Evolutionary conservation across 2,113 vertebrate species (phyloP), one percentile per base, ranked within the genome.

Genomic region (Cyphomyrus discorhynchus): DNA sequence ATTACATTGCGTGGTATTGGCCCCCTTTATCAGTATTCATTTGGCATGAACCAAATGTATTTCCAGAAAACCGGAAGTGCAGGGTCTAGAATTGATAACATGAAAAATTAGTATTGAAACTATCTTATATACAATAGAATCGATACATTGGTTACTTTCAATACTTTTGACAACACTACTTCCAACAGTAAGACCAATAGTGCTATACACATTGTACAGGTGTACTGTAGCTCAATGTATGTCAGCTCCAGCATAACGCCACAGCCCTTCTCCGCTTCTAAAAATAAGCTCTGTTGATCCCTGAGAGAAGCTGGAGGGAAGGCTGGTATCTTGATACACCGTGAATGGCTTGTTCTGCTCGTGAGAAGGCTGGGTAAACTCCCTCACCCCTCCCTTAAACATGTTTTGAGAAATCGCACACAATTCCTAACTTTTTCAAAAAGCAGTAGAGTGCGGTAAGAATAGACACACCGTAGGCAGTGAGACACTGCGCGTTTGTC

Each of bases 141-240:
- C 1, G 3, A 70, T 31, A 70, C 10, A 4, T 70, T 31, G 3
- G 9, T 27, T 70, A 70, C 62, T 70, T 70, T 70, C 10, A 27
- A 70, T 31, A 3, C 62, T 70, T 31, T 13, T 70, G 62, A 70
- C 62, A 70, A 70, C n/a, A 31, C 10, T 27, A 13, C 93, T 91
- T 92, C 92, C 93, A 92, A 94, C 94, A 94, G 94, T 95, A 94
- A 94, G 92, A 95, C 93, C 93, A 92, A 94, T 94, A 92, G 93
- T 93, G 93, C 94, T 95, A 92, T 92, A 93, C 92, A 92, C 92
- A 93, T 94, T 93, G 94, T 91, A 66, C 91, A 93, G 95, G 93
- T 93, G 50, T n/a, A n/a, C n/a, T n/a, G n/a, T 92, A 92, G 94
- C 94, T 94, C 93, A 94, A 94, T 93, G 92, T 92, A 92, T 90